Evolutionary conservation across 2,113 vertebrate genomes (phyloP).

Genomic region (Fregetta grallaria): DNA sequence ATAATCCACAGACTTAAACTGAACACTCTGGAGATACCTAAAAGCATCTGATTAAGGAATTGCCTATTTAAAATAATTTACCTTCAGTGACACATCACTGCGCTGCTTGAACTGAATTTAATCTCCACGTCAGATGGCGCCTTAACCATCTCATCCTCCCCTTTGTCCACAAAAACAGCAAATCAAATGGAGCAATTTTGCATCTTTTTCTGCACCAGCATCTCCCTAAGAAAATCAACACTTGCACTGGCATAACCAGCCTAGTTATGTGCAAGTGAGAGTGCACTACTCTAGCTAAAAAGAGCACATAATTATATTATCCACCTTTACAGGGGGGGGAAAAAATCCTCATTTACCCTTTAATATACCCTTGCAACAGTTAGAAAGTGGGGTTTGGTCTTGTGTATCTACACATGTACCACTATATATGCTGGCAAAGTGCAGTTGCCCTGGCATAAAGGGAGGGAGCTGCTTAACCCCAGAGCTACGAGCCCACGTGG

Average conservation of each 20-base stretch:
- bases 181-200: background rate
- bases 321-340: rapidly evolving
- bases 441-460: background rate
- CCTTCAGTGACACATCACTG: background rate
- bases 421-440: background rate
- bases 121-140: rapidly evolving
- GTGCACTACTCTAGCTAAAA: background rate
- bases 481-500: background rate
- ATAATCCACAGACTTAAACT: background rate
- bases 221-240: background rate
- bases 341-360: background rate
- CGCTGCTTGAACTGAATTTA: background rate
- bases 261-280: no score
- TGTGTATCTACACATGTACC: background rate
- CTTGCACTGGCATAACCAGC: background rate
- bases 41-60: background rate
- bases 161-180: background rate
- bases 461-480: background rate
- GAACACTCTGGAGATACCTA: background rate
- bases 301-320: background rate
- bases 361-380: background rate
- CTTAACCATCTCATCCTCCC: background rate
- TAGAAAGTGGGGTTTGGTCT: background rate
- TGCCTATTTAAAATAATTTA: background rate
- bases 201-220: background rate